Conservation (phyloP, 1,140 invertebrate genomes). For the Formica exsecta region DNA sequence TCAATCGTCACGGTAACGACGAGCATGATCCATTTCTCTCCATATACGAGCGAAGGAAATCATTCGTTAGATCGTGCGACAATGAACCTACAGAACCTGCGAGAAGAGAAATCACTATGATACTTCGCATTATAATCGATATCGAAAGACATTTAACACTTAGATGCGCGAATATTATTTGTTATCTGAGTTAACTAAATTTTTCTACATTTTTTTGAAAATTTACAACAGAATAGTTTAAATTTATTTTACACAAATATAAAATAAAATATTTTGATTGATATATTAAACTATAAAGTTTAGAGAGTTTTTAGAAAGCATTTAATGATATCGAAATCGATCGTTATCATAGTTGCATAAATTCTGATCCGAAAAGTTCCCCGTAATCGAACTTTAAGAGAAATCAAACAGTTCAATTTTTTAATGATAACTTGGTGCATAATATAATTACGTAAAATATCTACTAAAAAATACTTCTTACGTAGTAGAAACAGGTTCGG, state of each 20-base stretch:
- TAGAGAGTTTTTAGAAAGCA: neutral
- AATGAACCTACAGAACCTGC: neutral
- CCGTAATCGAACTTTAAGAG: conserved; percentile 35
- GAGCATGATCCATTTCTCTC: conserved; percentile 45
- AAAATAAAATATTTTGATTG: neutral
- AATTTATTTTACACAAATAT: conserved; percentile 1
- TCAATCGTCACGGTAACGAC: conserved; percentile 27
- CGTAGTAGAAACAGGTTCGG: neutral
- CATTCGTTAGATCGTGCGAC: neutral
- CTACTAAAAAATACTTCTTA: neutral
- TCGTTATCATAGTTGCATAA: neutral
- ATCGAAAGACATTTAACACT: neutral
- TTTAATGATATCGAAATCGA: conserved; percentile 8
- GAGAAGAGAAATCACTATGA: conserved; percentile 25
- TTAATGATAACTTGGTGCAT: neutral
- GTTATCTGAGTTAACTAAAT: neutral
- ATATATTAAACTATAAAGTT: neutral
- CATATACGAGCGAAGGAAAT: conserved; percentile 23
- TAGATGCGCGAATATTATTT: neutral
- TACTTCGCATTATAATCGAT: too few species aligned
- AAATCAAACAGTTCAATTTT: conserved; percentile 18
- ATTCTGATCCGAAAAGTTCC: conserved; percentile 26
- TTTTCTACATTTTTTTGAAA: neutral
- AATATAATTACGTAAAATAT: conserved; percentile 2
- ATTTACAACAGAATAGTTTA: neutral